Conservation (phyloP, 2,797 vertebrate genomes). For the Botia almorhae region DNA sequence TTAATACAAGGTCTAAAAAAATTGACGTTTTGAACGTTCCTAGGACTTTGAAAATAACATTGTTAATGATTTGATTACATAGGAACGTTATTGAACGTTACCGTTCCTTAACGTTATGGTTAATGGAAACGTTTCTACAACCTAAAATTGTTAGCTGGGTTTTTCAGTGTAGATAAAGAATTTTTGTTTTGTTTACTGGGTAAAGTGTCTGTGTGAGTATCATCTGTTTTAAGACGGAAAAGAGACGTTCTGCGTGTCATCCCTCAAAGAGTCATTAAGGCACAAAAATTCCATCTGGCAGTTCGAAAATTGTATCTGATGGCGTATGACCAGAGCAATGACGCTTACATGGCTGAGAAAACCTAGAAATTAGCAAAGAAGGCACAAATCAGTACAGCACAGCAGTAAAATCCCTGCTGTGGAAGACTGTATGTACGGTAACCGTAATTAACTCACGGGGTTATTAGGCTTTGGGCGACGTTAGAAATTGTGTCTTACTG, state of each 20-base stretch:
- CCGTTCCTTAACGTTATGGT: no score
- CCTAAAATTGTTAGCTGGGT: no score
- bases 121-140: no score
- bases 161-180: no score
- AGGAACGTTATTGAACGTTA: no score
- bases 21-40: no score
- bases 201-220: background rate
- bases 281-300: background rate
- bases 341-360: background rate
- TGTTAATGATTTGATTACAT: no score
- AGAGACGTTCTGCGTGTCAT: background rate
- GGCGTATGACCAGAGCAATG: background rate
- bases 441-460: background rate
- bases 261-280: background rate
- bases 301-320: background rate
- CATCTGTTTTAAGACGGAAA: background rate
- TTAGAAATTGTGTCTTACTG: background rate
- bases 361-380: conserved; percentile 2
- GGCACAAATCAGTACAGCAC: background rate
- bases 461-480: background rate
- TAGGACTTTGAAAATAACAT: no score
- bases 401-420: conserved; percentile 9
- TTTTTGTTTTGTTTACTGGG: background rate
- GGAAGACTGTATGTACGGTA: background rate
- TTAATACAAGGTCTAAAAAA: no score